Base-by-base conservation (phyloP, 2,888 invertebrate species). In the Cephus rjabovi region DNA sequence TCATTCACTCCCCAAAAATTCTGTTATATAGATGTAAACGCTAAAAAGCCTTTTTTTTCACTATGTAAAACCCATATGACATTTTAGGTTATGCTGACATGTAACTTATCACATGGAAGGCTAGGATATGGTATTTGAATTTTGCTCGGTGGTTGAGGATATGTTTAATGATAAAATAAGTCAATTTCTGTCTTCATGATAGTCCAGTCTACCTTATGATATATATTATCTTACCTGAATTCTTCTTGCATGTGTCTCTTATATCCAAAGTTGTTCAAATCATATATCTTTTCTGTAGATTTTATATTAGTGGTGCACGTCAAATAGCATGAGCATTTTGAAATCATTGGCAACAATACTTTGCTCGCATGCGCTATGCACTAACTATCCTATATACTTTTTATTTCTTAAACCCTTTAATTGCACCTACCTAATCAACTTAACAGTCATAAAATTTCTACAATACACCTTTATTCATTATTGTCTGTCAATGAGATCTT, bases 281-380 rank as follows among this genome's bases (percentile, higher is more conserved):
- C 71, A 71, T 71, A 80, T 77, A 79, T 76, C 80, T 69, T 77
- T 76, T 81, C 69, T 79, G 76, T 80, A 82, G 77, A 80, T 81
- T 71, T 79, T 89, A 88, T 85, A 87, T 85, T 85, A 82, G 85
- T 89, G 88, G 87, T 85, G 91, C 91, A 91, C 89, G 91, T 87
- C 86, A 86, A 86, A 86, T 87, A 23, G 91, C 90, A 90, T 89
- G 89, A 86, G 85, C 86, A 84, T 86, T 87, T 85, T 80, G 85
- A 86, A 86, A 85, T 81, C 34, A 85, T 86, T 85, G 83, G 87
- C 78, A 87, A 81, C 80, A 86, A 78, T 81, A 84, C 82, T 83
- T 86, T 83, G 88, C 87, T 91, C 84, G 91, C 91, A 91, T 91
- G 91, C 87, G 86, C 85, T 87, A 88, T 85, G 88, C 89, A 89